Evolutionary conservation across 64 coral and sea anemone genomes (phyloP), one percentile per base, ranked within the genome.

Genomic region (Trachythela sp.): DNA sequence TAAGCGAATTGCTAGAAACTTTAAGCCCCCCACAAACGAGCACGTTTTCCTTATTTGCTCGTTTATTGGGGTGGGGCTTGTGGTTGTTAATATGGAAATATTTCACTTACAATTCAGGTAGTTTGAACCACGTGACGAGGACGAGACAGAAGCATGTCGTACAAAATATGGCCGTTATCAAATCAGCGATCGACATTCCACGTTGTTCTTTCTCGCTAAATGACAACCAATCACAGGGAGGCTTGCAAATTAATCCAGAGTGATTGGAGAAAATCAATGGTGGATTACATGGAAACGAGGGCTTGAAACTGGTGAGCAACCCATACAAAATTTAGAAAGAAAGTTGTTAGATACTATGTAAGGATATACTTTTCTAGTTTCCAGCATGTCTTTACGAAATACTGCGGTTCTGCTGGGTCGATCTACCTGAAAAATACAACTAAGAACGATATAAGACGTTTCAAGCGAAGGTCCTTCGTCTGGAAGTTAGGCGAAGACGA

Each of bases 201-300:
- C 20, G 33, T 80, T 80, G 75, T 36, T 80, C 75, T 14, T 80
- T 15, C 20, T 80, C 75, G 75, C 33, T 37, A 18, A 37, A 80
- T 37, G 75, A 39, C 30, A 80, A 30, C 75, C 75, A 80, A 22
- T 80, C 37, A 22, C 75, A 80, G 15, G 75, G 75, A 37, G 75
- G 75, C 37, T 80, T 80, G 75, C 75, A 80, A 80, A 14, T n/a
- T n/a, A n/a, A 80, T 80, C 75, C 75, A 13, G 75, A 35, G 8
- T 80, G 9, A 18, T 80, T 80, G 30, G 75, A 80, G 75, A 37
- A 38, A 38, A 80, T 80, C 75, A 80, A 13, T 0, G 75, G 75
- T 17, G 31, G 17, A 39, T 80, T 80, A 29, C 75, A 80, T 37
- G 75, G 75, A 38, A 37, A 80, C 33, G 75, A 80, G 13, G 75